Evolutionary conservation across 2,797 vertebrate species (phyloP).

Genomic region (Sebastes steindachneri): DNA sequence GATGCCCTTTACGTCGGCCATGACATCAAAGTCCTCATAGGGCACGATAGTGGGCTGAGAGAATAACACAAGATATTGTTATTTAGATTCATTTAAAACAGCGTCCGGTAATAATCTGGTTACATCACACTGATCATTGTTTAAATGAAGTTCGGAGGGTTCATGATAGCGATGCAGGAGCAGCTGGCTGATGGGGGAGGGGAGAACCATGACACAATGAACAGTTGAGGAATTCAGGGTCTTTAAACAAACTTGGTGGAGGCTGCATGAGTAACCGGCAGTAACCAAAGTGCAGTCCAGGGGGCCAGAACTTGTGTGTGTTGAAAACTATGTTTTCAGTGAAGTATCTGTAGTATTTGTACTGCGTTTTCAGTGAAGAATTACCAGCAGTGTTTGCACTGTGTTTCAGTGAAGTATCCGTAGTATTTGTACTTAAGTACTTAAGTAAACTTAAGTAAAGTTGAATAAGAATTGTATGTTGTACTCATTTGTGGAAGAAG

Average conservation of each 20-base stretch:
- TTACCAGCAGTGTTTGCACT: no score
- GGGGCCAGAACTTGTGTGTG: no score
- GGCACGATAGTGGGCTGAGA: slow-evolving; percentile 81
- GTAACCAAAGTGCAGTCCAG: neutral
- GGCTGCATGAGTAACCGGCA: neutral
- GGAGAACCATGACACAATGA: slow-evolving; percentile 1
- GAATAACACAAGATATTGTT: neutral
- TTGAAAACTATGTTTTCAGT: no score
- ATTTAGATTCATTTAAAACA: neutral
- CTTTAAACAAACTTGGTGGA: slow-evolving; percentile 66
- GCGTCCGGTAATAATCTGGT: neutral
- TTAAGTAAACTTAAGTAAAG: no score
- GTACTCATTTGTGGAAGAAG: no score
- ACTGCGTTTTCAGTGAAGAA: no score
- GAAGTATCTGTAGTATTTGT: no score
- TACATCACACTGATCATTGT: neutral
- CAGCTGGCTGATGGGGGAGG: slow-evolving; percentile 45
- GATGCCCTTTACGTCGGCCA: slow-evolving; percentile 85
- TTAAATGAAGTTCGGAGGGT: neutral
- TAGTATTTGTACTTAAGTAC: no score
- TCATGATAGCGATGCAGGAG: neutral
- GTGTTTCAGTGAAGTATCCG: no score
- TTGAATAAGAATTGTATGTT: no score
- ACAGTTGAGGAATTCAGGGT: slow-evolving; percentile 50
- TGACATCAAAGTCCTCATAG: slow-evolving; percentile 81